Evolutionary conservation across 2,888 invertebrate genomes (phyloP), one percentile per base, ranked within the genome.

Genomic region (Resseliella maxima): DNA sequence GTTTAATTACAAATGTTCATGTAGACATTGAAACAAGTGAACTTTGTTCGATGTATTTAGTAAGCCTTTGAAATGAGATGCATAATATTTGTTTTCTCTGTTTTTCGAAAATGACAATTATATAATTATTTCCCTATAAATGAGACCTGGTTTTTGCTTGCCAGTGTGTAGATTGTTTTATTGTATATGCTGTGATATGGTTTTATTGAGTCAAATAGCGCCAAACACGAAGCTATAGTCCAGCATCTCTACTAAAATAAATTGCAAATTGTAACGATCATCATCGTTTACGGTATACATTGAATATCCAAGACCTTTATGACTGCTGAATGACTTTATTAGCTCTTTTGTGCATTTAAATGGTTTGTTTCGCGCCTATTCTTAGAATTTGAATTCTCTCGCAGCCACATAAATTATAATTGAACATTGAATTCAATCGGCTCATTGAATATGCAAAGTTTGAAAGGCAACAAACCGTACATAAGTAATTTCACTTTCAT

Each of bases 321-420:
- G 72, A 31, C 0, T 72, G 72, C 31, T 72, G 72, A 72, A 72
- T 72, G 72, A 35, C 72, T 72, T 72, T 72, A 72, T 72, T 72
- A 72, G 72, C 72, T 31, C 72, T 72, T 27, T 72, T 72, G 72
- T 72, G 15, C 1, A 15, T 72, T 31, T 72, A 35, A 72, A 72
- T 72, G 72, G 72, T 12, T 35, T 72, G 35, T 72, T 72, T 72
- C 72, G 72, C 72, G 72, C 72, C 72, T 72, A 72, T 72, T 72
- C 72, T 31, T 72, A 72, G 72, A 72, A 72, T 72, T 72, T 72
- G 1, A 12, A 35, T 72, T 5, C 31, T 12, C n/a, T 12, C 18
- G 6, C 50, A 31, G 31, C 72, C 72, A 72, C 72, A 72, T 72
- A 31, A 59, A 59, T 72, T 21, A 72, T 31, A 72, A 72, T 72